These are phyloP conservation scores for Xenopus borealis DNA, from an alignment of 2,113 vertebrate species.

Conservation along the genomic window DNA sequence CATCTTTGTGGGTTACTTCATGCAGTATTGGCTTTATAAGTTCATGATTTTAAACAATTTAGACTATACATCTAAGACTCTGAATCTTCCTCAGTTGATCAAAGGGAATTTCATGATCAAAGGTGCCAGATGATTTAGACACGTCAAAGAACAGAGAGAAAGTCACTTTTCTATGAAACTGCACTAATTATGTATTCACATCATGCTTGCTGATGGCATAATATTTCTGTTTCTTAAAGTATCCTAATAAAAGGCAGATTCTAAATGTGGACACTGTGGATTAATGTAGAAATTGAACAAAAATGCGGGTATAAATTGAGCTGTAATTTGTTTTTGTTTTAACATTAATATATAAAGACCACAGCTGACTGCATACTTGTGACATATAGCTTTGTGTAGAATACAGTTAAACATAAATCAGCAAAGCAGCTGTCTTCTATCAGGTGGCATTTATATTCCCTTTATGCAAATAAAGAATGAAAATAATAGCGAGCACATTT, in stretches of 20 bases:
- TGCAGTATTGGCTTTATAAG: conserved; percentile 31
- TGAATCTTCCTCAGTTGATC: conserved; percentile 40
- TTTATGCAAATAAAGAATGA: too few relatives aligned
- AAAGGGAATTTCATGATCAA: conserved; percentile 46
- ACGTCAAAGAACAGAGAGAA: conserved; percentile 42
- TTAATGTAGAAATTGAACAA: too few relatives aligned
- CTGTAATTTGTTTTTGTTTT: too few relatives aligned
- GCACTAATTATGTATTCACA: conserved; percentile 34
- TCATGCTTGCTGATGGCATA: conserved; percentile 33
- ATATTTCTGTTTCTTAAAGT: conserved; percentile 28
- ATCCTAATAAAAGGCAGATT: conserved; percentile 22
- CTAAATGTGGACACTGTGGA: too few relatives aligned
- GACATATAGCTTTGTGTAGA: too few relatives aligned
- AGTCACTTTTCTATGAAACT: conserved; percentile 22
- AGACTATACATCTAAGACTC: conserved; percentile 45
- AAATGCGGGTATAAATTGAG: too few relatives aligned
- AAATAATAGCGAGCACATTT: too few relatives aligned
- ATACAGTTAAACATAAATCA: too few relatives aligned
- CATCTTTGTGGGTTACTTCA: conserved; percentile 28
- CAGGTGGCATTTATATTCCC: too few relatives aligned
- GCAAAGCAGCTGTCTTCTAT: too few relatives aligned
- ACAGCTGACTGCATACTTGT: too few relatives aligned
- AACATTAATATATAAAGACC: too few relatives aligned
- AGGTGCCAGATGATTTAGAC: conserved; percentile 41
- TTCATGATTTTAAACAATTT: conserved; percentile 47